A percentile compares a stretch with the other conserved stretches of the same genome.
Evolutionary conservation across 1,140 invertebrate genomes (phyloP).

Genomic region (Anoplophora glabripennis): DNA sequence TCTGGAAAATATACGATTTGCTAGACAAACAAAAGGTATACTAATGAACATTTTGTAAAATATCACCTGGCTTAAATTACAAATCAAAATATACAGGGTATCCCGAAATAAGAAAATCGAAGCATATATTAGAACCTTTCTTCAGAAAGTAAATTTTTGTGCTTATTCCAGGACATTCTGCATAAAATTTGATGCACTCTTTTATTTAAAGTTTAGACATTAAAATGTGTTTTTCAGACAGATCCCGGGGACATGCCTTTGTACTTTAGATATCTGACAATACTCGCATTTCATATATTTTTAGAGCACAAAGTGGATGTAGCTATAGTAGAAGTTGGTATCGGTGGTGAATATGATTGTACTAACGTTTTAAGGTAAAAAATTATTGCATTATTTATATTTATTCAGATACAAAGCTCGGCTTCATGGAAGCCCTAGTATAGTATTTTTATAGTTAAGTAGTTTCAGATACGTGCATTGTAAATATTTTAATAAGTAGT

Average conservation of each 20-base stretch:
- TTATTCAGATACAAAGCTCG: neutral
- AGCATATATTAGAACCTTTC: too few species aligned
- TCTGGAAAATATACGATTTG: conserved; percentile 77
- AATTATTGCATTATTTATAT: neutral
- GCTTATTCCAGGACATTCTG: too few species aligned
- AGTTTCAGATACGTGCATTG: neutral
- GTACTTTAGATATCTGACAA: conserved; percentile 93
- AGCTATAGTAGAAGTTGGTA: conserved; percentile 94
- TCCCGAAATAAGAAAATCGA: too few species aligned
- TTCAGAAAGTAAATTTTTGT: too few species aligned
- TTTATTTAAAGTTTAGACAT: too few species aligned
- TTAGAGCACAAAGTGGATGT: conserved; percentile 85
- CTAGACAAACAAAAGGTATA: conserved; percentile 54
- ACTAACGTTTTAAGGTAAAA: conserved; percentile 86
- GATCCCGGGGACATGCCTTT: conserved; percentile 76
- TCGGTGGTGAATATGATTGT: conserved; percentile 91
- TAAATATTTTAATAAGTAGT: conserved; percentile 1
- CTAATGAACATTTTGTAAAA: too few species aligned
- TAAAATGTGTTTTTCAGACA: conserved; percentile 50
- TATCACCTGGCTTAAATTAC: too few species aligned
- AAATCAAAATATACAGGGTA: too few species aligned
- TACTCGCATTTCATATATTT: conserved; percentile 90
- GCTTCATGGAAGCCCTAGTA: neutral
- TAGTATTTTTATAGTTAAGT: neutral
- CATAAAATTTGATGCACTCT: too few species aligned